Base-by-base conservation (phyloP, 2,113 vertebrate genomes). In the Boleophthalmus pectinirostris region DNA sequence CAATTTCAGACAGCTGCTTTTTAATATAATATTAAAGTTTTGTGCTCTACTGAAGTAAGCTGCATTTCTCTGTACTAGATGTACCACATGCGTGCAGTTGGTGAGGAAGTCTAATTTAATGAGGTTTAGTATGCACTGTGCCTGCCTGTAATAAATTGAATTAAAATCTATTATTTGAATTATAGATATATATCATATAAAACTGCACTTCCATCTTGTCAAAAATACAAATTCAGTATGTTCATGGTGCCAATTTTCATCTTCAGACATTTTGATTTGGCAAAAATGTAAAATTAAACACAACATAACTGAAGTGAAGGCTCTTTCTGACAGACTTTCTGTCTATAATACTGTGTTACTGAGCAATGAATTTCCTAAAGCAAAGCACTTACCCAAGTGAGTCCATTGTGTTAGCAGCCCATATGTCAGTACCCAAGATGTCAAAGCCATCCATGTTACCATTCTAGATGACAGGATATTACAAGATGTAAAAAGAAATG, bases 371-470 rank as follows among this genome's bases (percentile, higher is more conserved):
- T 73, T 14, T 63, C 5, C 53, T 73, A 69, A n/a, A 70, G 47
- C 10, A 29, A 81, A 47, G 66, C 21, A 81, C 92, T 79, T 93
- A 98, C 98, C 97, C 96, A 73, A 93, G 94, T 35, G 96, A 96
- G 51, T 98, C 96, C 45, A 96, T 93, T 3, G 96, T 97, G 91
- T 98, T 99, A 74, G 97, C 96, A 16, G 98, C 98, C 98, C 98
- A 99, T 88, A 99, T 99, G 83, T 98, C 96, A 0, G 97, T 99
- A 43, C 98, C 98, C 88, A 99, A 90, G 90, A 99, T 96, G 92
- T 99, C 96, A 53, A 97, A 90, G 69, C 66, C 89, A 0, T 98
- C 96, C 90, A 94, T 94, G 94, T 95, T 98, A 81, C 96, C 96
- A 54, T 98, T 98, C 98, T 99, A 82, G 25, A 91, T 65, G 43